Base-by-base conservation (phyloP, 2,113 vertebrate genomes). In the Speoplatyrhinus poulsoni region DNA sequence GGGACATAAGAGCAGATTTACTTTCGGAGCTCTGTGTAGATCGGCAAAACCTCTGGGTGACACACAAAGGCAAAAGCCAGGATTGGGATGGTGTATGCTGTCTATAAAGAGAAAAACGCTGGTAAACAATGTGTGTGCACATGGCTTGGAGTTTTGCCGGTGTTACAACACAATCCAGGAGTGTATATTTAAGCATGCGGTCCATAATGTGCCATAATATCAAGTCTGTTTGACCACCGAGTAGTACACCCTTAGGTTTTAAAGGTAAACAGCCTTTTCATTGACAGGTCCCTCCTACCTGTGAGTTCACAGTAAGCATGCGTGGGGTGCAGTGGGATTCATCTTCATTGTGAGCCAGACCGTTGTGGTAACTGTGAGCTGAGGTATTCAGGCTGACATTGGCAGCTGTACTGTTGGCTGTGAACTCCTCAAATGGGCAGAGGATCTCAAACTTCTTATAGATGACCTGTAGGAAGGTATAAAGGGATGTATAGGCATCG, bases 21-120 rank as follows among this genome's bases (percentile, higher is more conserved):
- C 98, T 98, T 91, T 85, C 94, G 95, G 62, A 99, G 94, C 83
- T 99, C 97, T 0, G 96, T 99, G 86, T 99, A 99, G 91, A 99
- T 99, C 69, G 97, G 98, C 75, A 99, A 92, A 13, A 99, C 98
- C 85, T 99, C 98, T 0, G 97, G 98, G 89, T 98, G 97, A 88
- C 97, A 99, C 67, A 99, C 97, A 0, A 99, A 99, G 78, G 97
- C 96, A 0, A 99, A 98, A 49, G 97, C 98, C 93, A 99, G 93
- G 85, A 99, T 99, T 58, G 98, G 98, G 81, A 99, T 94, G 68
- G 98, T 98, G 84, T 99, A 99, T 0, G 96, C 96, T 0, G 98
- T 99, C 97, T 99, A 82, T 61, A 56, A 63, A 68, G 59, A 65
- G 61, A 57, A 62, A 76, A 17, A 77, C 32, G 2, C 3, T 12